Conservation (phyloP, 30 jellyfish, hydroid and myxozoan species). For the Turritopsis rubra region DNA sequence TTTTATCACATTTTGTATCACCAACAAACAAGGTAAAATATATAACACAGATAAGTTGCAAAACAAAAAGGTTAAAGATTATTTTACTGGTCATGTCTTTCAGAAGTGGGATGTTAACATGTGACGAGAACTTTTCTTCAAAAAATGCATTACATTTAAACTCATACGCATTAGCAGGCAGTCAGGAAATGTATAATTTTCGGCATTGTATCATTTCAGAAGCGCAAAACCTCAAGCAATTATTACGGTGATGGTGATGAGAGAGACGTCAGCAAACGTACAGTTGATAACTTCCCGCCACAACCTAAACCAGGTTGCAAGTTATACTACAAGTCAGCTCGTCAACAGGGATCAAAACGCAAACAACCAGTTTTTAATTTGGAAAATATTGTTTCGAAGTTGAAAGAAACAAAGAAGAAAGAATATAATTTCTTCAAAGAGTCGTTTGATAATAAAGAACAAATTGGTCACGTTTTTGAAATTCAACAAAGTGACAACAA, state of each 20-base stretch:
- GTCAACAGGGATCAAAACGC: not conserved
- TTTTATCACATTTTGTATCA: not conserved
- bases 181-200: not conserved
- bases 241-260: not conserved
- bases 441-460: not conserved
- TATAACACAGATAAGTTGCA: too few relatives aligned
- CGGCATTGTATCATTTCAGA: not conserved
- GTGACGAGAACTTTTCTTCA: too few relatives aligned
- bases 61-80: too few relatives aligned
- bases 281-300: not conserved
- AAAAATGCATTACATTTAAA: not conserved
- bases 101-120: too few relatives aligned
- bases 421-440: not conserved
- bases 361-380: not conserved
- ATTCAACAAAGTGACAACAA: not conserved
- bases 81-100: too few relatives aligned
- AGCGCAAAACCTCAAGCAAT: not conserved
- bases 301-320: not conserved
- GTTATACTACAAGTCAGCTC: too few relatives aligned
- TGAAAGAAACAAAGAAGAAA: not conserved
- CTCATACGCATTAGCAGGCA: not conserved
- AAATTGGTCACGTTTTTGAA: not conserved
- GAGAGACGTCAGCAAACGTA: not conserved
- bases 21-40: not conserved
- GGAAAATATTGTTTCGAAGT: constrained; percentile 9